Conservation (phyloP, 2,113 vertebrate genomes). For the Accipiter cooperii region DNA sequence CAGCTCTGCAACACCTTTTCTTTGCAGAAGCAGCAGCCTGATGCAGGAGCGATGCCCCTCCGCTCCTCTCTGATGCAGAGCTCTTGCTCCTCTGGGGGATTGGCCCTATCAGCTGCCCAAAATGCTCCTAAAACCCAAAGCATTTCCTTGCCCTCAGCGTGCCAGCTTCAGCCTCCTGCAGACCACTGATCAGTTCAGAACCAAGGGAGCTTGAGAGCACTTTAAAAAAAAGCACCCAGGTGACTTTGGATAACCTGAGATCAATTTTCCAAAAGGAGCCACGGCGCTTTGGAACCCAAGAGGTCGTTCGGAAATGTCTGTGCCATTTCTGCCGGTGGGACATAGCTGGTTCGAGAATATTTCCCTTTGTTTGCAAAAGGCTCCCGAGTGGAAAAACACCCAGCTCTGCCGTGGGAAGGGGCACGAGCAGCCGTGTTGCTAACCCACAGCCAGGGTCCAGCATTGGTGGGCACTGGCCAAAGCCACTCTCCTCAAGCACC, state of each 20-base stretch:
- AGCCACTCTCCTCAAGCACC: neutral
- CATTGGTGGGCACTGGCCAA: neutral
- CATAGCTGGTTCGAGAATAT: neutral
- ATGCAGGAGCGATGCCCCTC: neutral
- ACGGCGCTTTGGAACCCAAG: fast-evolving
- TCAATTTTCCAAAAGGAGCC: neutral
- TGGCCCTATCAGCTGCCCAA: neutral
- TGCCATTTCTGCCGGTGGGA: neutral
- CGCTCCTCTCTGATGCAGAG: neutral
- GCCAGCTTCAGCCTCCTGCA: neutral
- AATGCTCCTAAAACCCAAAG: neutral
- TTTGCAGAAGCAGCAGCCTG: neutral
- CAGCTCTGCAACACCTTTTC: neutral
- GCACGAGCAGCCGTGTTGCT: neutral
- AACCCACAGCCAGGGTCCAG: no score
- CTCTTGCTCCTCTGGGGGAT: neutral
- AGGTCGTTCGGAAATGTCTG: fast-evolving
- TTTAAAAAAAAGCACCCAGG: neutral
- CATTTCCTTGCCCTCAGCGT: neutral
- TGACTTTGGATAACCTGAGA: neutral
- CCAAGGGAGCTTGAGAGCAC: neutral
- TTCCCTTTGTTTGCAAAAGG: neutral
- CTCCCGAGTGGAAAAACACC: neutral
- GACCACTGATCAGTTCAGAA: neutral
- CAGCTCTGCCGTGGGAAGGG: neutral